Evolutionary conservation across 2,113 vertebrate genomes (phyloP).

Genomic region (Xenus cinereus): DNA sequence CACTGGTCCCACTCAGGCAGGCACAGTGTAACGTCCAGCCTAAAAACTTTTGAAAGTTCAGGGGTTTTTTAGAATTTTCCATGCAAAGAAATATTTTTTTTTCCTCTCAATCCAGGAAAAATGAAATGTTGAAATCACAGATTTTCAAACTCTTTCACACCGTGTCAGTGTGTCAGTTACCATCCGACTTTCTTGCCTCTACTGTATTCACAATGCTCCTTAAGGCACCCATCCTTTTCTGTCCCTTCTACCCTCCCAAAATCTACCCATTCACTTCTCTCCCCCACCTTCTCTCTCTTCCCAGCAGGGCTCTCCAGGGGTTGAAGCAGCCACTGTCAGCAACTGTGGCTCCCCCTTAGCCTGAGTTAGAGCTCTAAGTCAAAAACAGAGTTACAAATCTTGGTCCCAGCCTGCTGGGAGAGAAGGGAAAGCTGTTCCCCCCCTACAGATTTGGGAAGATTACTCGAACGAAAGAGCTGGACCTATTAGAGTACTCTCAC

Average conservation of each 20-base stretch:
- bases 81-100: not conserved
- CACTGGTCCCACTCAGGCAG: fast-evolving
- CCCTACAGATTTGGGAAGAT: not conserved
- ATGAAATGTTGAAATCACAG: not conserved
- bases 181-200: not conserved
- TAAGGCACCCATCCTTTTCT: not conserved
- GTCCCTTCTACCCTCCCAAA: not conserved
- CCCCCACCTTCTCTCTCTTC: not conserved
- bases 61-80: not conserved
- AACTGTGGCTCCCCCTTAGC: not conserved
- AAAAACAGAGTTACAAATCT: not conserved
- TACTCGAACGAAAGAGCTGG: not conserved
- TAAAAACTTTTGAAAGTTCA: not conserved
- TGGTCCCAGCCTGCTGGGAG: not conserved
- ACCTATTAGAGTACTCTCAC: not conserved
- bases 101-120: not conserved
- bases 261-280: not conserved
- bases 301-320: not conserved
- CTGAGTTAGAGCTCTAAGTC: not conserved
- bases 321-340: fast-evolving
- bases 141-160: not conserved
- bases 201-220: not conserved
- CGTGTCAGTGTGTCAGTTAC: fast-evolving
- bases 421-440: not conserved
- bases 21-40: not conserved